These are phyloP conservation scores for Eulemur mongoz DNA, from an alignment of 2,797 vertebrate genomes.

Conservation along the genomic window DNA sequence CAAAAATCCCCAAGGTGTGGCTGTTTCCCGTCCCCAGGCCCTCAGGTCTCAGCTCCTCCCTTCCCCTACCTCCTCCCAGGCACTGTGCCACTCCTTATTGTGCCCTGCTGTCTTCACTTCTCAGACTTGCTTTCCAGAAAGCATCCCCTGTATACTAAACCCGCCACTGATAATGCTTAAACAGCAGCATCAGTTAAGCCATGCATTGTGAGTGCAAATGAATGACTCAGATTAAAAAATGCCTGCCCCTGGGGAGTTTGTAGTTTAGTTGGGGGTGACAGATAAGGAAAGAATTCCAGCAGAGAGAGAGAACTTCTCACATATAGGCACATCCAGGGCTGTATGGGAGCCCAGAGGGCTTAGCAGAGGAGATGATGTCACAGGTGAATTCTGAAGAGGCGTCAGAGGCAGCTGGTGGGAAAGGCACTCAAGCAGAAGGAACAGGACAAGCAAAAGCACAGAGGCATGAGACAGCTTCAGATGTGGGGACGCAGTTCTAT, in stretches of 20 bases:
- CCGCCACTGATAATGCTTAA: background rate
- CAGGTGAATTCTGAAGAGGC: background rate
- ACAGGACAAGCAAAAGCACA: background rate
- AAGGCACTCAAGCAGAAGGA: background rate
- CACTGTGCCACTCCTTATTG: background rate
- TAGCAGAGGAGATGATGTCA: background rate
- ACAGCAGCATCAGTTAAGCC: background rate
- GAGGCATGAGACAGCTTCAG: background rate
- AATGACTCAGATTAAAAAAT: background rate
- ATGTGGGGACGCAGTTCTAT: background rate
- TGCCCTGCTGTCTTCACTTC: background rate
- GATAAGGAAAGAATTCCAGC: background rate
- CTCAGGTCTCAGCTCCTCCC: background rate
- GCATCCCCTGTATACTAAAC: background rate
- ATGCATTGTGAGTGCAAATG: background rate
- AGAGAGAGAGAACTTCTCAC: background rate
- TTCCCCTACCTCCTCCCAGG: background rate
- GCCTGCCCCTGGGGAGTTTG: background rate
- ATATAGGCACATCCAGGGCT: background rate
- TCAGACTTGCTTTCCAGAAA: constrained; percentile 27
- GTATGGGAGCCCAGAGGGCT: background rate
- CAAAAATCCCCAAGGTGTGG: background rate
- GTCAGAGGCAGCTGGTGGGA: background rate
- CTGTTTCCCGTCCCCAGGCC: background rate
- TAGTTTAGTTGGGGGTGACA: background rate